Base-by-base conservation (phyloP, 2,113 vertebrate genomes). In the Laterallus jamaicensis region DNA sequence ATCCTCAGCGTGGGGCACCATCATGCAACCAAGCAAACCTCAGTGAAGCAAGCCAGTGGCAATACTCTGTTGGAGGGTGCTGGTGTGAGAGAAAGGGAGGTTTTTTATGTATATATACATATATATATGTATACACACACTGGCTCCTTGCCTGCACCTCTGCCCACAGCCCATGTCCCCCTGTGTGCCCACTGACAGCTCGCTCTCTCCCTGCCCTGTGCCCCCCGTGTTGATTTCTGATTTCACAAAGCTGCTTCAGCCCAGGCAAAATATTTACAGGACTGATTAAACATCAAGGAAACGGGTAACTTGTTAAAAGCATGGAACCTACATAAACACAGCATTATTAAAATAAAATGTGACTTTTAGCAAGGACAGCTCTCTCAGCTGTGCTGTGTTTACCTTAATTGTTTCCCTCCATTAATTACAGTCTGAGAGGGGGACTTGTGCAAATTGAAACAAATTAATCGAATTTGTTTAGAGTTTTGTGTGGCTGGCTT, bases 401-500 rank as follows among this genome's bases (percentile, higher is more conserved):
- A 95, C 86, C 82, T 96, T 96, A 87, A 94, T 92, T 96, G 77
- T 95, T 96, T 93, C 52, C 78, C 73, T 60, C 56, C 95, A 93
- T 96, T 97, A 95, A 97, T 97, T 97, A 92, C 83, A 92, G 69
- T 78, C 91, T 86, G 93, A 94, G 73, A 97, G 35, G 63, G 92
- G 97, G 81, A 62, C 91, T 96, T 94, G 86, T 88, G 84, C 94
- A 97, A 97, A 95, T 94, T 92, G 86, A 97, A 98, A 96, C 91
- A 94, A 89, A 95, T 96, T 96, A 96, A 96, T 98, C 29, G 40
- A 96, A 96, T 92, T 96, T 97, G 95, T 97, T 95, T 89, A 86
- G 86, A 86, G 93, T 91, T 92, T 92, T 94, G 60, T 96, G 86
- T 79, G 82, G 90, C 88, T 93, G 85, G 89, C 78, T 96, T 96